These are phyloP conservation scores for Arenaria interpres DNA, from an alignment of 2,113 vertebrate genomes.

Conservation along the genomic window DNA sequence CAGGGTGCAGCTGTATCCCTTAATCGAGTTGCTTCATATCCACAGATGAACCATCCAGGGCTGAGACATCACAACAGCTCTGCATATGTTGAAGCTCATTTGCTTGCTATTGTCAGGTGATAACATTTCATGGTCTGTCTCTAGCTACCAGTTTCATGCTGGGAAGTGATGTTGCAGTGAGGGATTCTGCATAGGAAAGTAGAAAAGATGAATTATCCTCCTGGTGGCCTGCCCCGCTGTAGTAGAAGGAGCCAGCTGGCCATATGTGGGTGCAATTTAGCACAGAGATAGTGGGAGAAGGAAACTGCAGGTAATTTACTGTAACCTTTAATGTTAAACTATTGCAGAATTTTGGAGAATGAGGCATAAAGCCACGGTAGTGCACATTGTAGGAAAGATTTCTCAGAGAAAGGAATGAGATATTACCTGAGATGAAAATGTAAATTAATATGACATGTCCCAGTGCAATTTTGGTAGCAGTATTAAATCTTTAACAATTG, in stretches of 20 bases:
- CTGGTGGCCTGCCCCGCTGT: background rate
- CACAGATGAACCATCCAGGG: background rate
- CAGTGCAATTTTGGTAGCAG: background rate
- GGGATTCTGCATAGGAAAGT: background rate
- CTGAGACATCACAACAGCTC: background rate
- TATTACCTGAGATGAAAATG: background rate
- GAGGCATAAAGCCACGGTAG: background rate
- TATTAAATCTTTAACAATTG: background rate
- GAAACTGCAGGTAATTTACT: background rate
- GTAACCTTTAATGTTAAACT: background rate
- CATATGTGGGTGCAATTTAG: background rate
- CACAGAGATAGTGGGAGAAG: background rate
- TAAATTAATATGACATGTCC: background rate
- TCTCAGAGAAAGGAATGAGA: background rate
- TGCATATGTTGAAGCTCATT: background rate
- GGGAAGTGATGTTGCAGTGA: background rate
- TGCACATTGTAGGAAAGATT: background rate
- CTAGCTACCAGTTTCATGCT: background rate
- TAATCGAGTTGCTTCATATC: background rate
- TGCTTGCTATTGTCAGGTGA: background rate
- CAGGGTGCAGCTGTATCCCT: background rate
- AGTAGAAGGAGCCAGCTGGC: background rate
- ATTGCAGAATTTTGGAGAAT: background rate
- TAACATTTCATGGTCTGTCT: background rate
- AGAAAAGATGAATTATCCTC: background rate